Conservation (phyloP, 2,797 vertebrate genomes). For the Rachycentron canadum region DNA sequence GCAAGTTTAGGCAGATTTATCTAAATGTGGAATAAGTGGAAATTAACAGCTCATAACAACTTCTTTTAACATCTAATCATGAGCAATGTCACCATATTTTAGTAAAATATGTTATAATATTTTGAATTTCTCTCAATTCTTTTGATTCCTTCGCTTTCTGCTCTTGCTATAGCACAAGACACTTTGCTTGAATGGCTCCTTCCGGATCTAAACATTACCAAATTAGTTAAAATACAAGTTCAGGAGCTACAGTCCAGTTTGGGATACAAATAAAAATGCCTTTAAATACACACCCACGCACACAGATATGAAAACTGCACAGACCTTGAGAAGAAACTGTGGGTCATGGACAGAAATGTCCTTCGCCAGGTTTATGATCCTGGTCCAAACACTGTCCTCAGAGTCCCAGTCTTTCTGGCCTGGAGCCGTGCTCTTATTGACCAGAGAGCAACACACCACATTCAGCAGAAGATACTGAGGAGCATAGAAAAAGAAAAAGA, state of each 20-base stretch:
- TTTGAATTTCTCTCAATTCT: too few species aligned
- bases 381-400: constrained; percentile 61
- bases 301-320: neutral
- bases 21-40: too few species aligned
- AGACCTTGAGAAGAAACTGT: constrained; percentile 93
- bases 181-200: neutral
- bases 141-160: too few species aligned
- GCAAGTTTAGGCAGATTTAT: too few species aligned
- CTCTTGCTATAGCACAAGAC: too few species aligned
- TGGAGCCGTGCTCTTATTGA: constrained; percentile 74
- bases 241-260: neutral
- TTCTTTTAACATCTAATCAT: too few species aligned
- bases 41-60: too few species aligned
- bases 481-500: neutral
- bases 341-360: constrained; percentile 85
- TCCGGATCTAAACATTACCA: neutral
- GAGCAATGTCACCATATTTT: too few species aligned
- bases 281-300: neutral
- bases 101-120: too few species aligned
- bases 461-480: constrained; percentile 86
- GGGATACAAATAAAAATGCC: too few species aligned
- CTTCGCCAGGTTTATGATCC: constrained; percentile 77
- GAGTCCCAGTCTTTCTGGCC: constrained; percentile 72
- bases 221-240: neutral
- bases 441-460: constrained; percentile 86